Base-by-base conservation (phyloP, 2,888 invertebrate species). In the Agriopis marginaria region DNA sequence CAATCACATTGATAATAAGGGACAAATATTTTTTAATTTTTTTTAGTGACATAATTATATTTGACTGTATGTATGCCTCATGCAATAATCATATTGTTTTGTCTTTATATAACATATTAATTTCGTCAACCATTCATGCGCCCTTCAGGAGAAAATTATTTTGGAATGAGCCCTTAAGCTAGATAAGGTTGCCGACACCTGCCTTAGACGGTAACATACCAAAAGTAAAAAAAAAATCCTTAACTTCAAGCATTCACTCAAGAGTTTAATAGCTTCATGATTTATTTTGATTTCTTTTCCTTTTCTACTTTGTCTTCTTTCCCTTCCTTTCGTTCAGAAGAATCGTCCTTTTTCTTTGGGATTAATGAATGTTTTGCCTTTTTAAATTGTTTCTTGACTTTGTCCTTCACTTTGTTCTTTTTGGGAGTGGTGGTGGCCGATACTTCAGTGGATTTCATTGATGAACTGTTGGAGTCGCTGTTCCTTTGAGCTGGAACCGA, bases 331-430 rank as follows among this genome's bases (percentile, higher is more conserved):
- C 80, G 80, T n/a, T 86, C 86, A 60, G 75, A 66, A 6, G 83
- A 79, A 45, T 88, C 92, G 14, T 93, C 92, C 74, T 93, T 93
- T 79, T 92, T 93, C 85, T 93, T 93, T 2, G 90, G 79, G 64
- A 91, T 90, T 50, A 94, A 82, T 2, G 91, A 80, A 67, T 94
- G 90, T 76, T 94, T 94, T 0, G 93, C 94, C 79, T 92, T 94
- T 76, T 94, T 94, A 5, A 94, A 80, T 79, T 94, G 94, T 77
- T 93, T 94, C 77, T 93, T 94, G 17, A 94, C 88, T 86, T 92
- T 93, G 75, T 94, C 94, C 70, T 93, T 94, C 23, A 94, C 93
- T 86, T 93, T 94, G 74, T 75, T 92, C 76, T 94, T 94, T 79
- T 94, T 94, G 12, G 88, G 90, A 7, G 89, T 86, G 17, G 86